phyloP scores from a whole-genome alignment of 1,140 invertebrate species.

The Heterodera schachtii region DNA sequence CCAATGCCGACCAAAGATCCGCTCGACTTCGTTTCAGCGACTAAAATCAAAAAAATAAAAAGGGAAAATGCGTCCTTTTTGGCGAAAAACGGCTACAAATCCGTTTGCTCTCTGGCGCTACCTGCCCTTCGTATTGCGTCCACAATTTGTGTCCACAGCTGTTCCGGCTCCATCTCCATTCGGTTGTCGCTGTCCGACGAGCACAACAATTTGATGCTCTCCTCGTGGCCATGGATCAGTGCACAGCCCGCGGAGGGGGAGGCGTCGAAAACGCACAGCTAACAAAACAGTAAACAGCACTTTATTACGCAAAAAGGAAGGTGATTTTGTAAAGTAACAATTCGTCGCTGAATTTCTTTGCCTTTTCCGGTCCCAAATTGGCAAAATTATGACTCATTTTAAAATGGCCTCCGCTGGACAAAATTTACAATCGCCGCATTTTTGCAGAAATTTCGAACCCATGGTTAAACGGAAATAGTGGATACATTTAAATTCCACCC shows the following conservation, averaged over 20 bases:
- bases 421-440: no score
- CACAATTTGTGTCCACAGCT: constrained; percentile 77
- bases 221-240: neutral
- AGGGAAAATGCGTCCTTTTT: neutral
- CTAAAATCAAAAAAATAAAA: constrained; percentile 33
- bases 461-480: no score
- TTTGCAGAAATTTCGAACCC: no score
- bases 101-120: constrained; percentile 28
- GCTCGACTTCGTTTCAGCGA: neutral
- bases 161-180: constrained; percentile 85
- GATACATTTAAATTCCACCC: no score
- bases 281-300: neutral
- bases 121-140: constrained; percentile 74
- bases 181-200: constrained; percentile 12
- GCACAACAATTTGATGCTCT: neutral
- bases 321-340: no score
- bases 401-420: no score
- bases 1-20: constrained; percentile 19
- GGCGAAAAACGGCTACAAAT: constrained; percentile 68
- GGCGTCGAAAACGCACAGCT: neutral
- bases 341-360: no score
- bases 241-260: neutral
- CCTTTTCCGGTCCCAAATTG: no score
- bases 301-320: no score
- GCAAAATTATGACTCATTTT: no score